Evolutionary conservation across 2,888 invertebrate species (phyloP).

Genomic region (Linnaemya vulpina): DNA sequence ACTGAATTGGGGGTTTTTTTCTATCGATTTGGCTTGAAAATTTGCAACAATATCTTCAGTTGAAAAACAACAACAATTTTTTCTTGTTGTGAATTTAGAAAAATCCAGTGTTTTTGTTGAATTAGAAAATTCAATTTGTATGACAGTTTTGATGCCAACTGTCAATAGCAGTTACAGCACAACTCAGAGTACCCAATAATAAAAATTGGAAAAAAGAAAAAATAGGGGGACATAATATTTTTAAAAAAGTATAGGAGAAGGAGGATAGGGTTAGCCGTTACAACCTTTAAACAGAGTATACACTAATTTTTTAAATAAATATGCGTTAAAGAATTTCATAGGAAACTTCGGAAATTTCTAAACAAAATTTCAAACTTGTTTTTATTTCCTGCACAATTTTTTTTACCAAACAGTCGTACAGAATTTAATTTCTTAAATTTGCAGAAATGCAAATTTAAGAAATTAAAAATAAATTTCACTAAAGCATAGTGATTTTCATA

Average conservation of each 20-base stretch:
- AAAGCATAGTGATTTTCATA: too few relatives aligned
- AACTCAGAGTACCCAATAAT: conserved; percentile 30
- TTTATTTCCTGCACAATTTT: too few relatives aligned
- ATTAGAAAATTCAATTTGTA: conserved; percentile 68
- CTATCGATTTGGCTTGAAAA: conserved; percentile 12
- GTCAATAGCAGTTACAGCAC: conserved; percentile 66
- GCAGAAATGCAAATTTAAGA: too few relatives aligned
- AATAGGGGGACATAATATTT: background rate
- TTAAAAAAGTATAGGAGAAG: background rate
- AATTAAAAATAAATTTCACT: too few relatives aligned
- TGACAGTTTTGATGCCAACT: conserved; percentile 71
- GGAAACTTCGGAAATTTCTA: too few relatives aligned
- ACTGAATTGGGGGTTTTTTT: conserved; percentile 49
- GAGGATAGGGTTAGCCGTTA: background rate
- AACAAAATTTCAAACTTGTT: too few relatives aligned
- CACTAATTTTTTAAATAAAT: background rate
- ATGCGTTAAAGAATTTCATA: too few relatives aligned
- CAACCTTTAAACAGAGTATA: background rate
- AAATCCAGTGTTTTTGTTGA: conserved; percentile 30
- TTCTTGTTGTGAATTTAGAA: conserved; percentile 21
- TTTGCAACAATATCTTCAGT: conserved; percentile 52
- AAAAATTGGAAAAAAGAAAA: background rate
- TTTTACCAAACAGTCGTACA: too few relatives aligned
- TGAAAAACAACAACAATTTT: background rate
- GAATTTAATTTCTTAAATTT: too few relatives aligned